phyloP scores from a whole-genome alignment of 37 sponge, comb jelly and placozoan species.

The Oopsacas minuta region DNA sequence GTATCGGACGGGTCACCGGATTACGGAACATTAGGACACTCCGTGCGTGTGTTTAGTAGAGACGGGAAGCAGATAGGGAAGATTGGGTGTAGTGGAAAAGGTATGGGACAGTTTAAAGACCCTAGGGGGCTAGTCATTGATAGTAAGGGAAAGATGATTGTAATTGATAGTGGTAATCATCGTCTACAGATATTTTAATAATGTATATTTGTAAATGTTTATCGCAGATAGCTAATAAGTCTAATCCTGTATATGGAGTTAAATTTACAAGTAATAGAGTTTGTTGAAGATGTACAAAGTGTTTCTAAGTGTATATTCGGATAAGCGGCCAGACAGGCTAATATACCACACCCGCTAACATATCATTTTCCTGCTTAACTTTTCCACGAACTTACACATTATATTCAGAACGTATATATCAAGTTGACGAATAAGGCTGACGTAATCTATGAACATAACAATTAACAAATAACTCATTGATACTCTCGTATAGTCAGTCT shows the following conservation, averaged over 20 bases:
- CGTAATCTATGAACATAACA: too few species aligned
- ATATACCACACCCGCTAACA: too few species aligned
- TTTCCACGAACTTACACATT: too few species aligned
- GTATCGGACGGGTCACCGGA: conserved; percentile 6
- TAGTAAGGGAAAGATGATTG: not conserved
- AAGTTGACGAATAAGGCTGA: too few species aligned
- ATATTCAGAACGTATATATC: too few species aligned
- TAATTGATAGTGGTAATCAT: conserved; percentile 5
- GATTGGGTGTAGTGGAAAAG: conserved; percentile 9
- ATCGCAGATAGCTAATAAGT: not conserved
- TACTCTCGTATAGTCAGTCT: not conserved
- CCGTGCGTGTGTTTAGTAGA: not conserved
- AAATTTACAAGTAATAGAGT: too few species aligned
- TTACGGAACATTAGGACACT: not conserved
- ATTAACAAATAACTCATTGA: not conserved
- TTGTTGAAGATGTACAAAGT: too few species aligned
- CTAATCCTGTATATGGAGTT: too few species aligned
- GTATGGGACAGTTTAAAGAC: conserved; percentile 12
- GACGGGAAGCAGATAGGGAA: not conserved
- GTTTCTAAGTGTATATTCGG: too few species aligned
- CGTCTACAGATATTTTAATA: not conserved
- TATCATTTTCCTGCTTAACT: too few species aligned
- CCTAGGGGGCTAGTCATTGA: conserved; percentile 1
- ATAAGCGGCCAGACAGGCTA: too few species aligned
- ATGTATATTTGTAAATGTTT: not conserved